Percentiles rank a stretch among this genome's conserved stretches.
Conservation (phyloP, 2,797 vertebrate genomes). For the Sarcoramphus papa region DNA sequence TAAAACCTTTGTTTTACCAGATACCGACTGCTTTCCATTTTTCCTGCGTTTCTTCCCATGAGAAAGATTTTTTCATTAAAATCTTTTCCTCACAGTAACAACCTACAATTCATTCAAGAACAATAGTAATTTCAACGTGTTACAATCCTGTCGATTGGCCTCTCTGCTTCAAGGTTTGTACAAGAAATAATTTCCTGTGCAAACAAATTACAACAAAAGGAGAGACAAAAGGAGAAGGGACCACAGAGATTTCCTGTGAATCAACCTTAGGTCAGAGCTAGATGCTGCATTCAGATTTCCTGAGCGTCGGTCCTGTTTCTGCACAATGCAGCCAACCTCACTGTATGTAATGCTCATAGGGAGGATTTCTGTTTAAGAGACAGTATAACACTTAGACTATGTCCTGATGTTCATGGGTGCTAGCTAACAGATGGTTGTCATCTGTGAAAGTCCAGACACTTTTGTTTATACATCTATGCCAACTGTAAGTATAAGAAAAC, state of each 20-base stretch:
- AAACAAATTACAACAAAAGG: neutral
- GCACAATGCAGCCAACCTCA: rapidly evolving
- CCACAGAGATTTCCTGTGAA: neutral
- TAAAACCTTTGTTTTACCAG: neutral
- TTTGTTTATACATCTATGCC: neutral
- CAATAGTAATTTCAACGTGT: neutral
- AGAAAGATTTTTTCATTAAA: neutral
- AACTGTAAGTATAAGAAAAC: neutral
- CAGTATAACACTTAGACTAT: neutral
- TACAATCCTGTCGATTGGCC: neutral
- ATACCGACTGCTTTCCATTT: neutral
- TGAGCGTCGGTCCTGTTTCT: neutral
- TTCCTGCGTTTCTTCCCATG: neutral
- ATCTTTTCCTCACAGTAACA: neutral
- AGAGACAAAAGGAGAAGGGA: neutral
- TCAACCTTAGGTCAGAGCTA: neutral
- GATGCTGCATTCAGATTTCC: neutral
- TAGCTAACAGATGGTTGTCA: neutral
- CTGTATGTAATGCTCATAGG: rapidly evolving
- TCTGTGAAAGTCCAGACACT: neutral
- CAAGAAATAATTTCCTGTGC: neutral
- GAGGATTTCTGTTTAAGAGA: neutral
- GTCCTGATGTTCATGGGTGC: neutral
- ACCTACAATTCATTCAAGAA: neutral
- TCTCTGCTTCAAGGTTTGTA: neutral